Percentiles rank a stretch among this genome's conserved stretches.
These are phyloP conservation scores for Etheostoma nigrum DNA, from an alignment of 2,797 vertebrate genomes.

Conservation along the genomic window DNA sequence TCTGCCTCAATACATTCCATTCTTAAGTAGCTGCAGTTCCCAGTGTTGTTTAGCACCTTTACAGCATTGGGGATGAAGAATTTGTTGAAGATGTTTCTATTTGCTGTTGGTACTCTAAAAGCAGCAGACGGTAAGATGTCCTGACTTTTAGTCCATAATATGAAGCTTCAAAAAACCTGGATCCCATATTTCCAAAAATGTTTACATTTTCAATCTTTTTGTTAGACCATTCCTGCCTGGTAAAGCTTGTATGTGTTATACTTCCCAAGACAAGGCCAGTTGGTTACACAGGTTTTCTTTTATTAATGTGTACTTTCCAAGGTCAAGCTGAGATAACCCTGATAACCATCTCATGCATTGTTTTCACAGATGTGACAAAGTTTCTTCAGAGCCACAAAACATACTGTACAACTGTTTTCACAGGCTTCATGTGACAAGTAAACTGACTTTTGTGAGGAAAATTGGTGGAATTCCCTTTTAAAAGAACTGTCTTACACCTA, in stretches of 20 bases:
- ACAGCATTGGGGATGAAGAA: too few relatives aligned
- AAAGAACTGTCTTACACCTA: background rate
- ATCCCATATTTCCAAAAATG: background rate
- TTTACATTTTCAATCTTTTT: too few relatives aligned
- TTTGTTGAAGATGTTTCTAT: too few relatives aligned
- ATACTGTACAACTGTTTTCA: background rate
- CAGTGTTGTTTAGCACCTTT: too few relatives aligned
- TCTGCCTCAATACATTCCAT: too few relatives aligned
- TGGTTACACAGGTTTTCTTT: background rate
- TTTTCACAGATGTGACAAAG: slow-evolving; percentile 4
- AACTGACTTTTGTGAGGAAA: background rate
- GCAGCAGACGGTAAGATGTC: background rate
- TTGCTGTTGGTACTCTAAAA: too few relatives aligned
- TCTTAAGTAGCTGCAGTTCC: too few relatives aligned
- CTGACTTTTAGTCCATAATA: background rate
- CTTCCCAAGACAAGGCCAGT: background rate
- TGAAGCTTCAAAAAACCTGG: background rate
- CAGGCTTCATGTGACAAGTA: background rate
- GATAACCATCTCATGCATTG: slow-evolving; percentile 4
- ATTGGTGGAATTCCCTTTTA: background rate
- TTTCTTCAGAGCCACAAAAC: background rate
- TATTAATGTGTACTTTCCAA: background rate
- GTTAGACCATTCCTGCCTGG: background rate
- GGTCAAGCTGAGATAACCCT: slow-evolving; percentile 3
- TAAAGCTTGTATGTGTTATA: background rate